Conservation (phyloP, 1,140 invertebrate species). For the Ptiloglossa arizonensis region DNA sequence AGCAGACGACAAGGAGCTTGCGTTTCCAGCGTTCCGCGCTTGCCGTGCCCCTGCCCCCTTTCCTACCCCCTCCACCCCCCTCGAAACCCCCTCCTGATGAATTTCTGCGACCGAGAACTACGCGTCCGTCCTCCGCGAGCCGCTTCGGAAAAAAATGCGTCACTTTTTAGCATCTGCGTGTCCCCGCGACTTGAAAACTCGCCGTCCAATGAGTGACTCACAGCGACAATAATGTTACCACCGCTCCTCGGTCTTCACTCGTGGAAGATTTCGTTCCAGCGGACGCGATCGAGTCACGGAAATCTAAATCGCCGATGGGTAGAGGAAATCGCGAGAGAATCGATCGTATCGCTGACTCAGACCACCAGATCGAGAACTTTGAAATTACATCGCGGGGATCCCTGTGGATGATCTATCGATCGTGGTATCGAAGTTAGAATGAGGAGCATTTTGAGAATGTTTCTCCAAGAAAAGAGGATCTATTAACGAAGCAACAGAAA, state of each 20-base stretch:
- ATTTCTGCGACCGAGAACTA: background rate
- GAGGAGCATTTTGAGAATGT: too few relatives aligned
- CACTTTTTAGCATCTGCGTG: constrained; percentile 2
- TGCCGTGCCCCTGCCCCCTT: too few relatives aligned
- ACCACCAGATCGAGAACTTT: background rate
- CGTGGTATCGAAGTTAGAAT: too few relatives aligned
- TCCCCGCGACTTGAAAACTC: background rate
- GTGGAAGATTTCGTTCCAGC: constrained; percentile 17
- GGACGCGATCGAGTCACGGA: too few relatives aligned
- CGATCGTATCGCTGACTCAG: constrained; percentile 19
- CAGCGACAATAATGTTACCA: background rate
- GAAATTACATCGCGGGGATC: background rate
- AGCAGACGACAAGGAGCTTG: background rate
- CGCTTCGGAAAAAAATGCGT: constrained; percentile 15
- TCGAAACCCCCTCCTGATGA: too few relatives aligned
- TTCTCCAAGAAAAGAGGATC: too few relatives aligned
- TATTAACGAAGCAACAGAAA: too few relatives aligned
- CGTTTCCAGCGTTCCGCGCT: too few relatives aligned
- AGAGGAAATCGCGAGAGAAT: background rate
- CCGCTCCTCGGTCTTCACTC: background rate
- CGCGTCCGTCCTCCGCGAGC: background rate
- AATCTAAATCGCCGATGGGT: background rate
- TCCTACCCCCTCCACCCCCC: too few relatives aligned
- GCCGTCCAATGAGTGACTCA: constrained; percentile 28
- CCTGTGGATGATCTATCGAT: background rate